A percentile compares a stretch with the other conserved stretches of the same genome.
Conservation (phyloP, 2,888 invertebrate species). For the Ormyrus rosae region DNA sequence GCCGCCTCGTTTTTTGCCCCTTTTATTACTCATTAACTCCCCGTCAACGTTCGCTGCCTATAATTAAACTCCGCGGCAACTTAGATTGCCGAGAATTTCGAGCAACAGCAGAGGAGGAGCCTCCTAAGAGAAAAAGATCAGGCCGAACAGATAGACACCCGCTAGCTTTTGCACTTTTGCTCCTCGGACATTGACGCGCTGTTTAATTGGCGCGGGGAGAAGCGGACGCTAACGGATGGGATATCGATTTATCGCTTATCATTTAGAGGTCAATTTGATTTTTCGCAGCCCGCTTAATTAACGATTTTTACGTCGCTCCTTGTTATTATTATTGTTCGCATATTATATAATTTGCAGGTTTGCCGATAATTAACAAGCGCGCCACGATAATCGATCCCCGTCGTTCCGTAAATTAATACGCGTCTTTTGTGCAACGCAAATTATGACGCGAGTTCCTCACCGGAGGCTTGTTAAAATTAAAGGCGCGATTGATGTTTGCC, state of each 20-base stretch:
- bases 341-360: no score
- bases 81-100: conserved; percentile 68
- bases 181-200: conserved; percentile 2
- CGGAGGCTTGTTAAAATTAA: no score
- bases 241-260: no score
- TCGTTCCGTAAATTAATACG: background rate
- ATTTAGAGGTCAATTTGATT: no score
- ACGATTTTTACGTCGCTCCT: background rate
- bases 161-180: conserved; percentile 4
- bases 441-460: background rate
- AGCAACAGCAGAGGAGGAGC: background rate
- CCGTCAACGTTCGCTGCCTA: conserved; percentile 54
- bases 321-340: no score
- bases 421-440: background rate
- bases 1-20: background rate
- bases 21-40: conserved; percentile 43
- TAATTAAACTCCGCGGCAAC: conserved; percentile 70
- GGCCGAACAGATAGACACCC: conserved; percentile 7
- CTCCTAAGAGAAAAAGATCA: conserved; percentile 6
- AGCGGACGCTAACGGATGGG: background rate
- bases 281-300: background rate
- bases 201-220: conserved; percentile 32
- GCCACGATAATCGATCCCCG: background rate
- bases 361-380: background rate
- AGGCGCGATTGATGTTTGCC: no score